Percentiles rank a stretch among this genome's conserved stretches.
phyloP scores from a whole-genome alignment of 2,797 vertebrate species.

The Silurus lanzhouensis region DNA sequence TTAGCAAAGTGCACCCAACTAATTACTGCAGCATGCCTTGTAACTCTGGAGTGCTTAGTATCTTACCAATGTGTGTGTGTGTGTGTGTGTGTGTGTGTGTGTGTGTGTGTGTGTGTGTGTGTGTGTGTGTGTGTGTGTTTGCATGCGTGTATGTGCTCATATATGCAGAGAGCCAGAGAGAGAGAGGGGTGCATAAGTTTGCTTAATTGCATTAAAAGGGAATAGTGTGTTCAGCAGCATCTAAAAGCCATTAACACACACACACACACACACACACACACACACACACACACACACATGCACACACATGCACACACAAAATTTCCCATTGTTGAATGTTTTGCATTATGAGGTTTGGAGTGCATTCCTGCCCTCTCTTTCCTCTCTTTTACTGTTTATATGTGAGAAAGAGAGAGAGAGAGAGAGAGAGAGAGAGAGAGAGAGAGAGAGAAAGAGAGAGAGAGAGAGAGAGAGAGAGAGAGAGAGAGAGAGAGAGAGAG shows the following conservation, averaged over 20 bases:
- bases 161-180: constrained; percentile 57
- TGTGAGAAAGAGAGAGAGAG: neutral
- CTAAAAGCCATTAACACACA: constrained; percentile 50
- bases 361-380: constrained; percentile 57
- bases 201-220: constrained; percentile 60
- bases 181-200: constrained; percentile 23
- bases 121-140: constrained; percentile 42
- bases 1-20: constrained; percentile 76
- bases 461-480: no score
- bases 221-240: constrained; percentile 43
- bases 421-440: no score
- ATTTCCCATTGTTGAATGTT: constrained; percentile 57
- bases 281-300: constrained; percentile 32
- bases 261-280: constrained; percentile 27
- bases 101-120: constrained; percentile 45
- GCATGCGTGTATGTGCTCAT: constrained; percentile 47
- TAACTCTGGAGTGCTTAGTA: constrained; percentile 56
- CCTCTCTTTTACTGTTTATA: constrained; percentile 24
- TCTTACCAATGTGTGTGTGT: constrained; percentile 28
- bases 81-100: constrained; percentile 48
- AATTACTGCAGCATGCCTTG: constrained; percentile 73
- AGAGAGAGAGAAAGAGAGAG: no score
- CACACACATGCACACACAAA: constrained; percentile 40
- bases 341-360: constrained; percentile 65
- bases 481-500: no score